Percentiles rank a stretch among this genome's conserved stretches.
phyloP scores from a whole-genome alignment of 2,888 invertebrate species.

The Hesperia comma region DNA sequence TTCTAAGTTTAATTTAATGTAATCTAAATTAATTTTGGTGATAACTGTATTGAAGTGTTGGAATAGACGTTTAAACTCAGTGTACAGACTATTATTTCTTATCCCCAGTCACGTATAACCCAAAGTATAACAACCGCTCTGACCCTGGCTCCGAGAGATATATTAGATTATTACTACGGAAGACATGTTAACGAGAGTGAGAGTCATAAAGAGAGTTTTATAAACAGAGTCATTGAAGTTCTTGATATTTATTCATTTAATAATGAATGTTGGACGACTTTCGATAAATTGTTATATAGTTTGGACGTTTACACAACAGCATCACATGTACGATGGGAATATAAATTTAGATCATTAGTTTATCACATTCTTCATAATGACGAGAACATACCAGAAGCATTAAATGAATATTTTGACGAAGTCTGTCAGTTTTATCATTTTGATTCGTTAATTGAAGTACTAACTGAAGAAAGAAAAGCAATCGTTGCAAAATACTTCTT shows the following conservation, averaged over 20 bases:
- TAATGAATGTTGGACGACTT: conserved; percentile 56
- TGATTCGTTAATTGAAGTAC: conserved; percentile 27
- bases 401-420: conserved; percentile 41
- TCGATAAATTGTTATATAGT: conserved; percentile 58
- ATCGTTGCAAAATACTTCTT: conserved; percentile 6
- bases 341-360: conserved; percentile 49
- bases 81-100: too few relatives aligned
- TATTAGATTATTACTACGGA: conserved; percentile 60
- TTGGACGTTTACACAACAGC: conserved; percentile 51
- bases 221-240: conserved; percentile 47
- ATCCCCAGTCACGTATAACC: too few relatives aligned
- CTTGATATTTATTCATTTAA: conserved; percentile 57
- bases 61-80: too few relatives aligned
- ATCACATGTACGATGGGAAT: conserved; percentile 43
- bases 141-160: too few relatives aligned
- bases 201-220: conserved; percentile 51
- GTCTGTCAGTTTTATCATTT: not conserved
- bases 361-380: conserved; percentile 54
- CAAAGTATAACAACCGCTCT: too few relatives aligned
- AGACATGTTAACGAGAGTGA: conserved; percentile 60
- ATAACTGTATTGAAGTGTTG: too few relatives aligned
- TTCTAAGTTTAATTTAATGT: too few relatives aligned
- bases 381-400: conserved; percentile 49
- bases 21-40: too few relatives aligned
- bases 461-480: conserved; percentile 10